Evolutionary conservation across 2,113 vertebrate genomes (phyloP).

Genomic region (Toxostoma redivivum): DNA sequence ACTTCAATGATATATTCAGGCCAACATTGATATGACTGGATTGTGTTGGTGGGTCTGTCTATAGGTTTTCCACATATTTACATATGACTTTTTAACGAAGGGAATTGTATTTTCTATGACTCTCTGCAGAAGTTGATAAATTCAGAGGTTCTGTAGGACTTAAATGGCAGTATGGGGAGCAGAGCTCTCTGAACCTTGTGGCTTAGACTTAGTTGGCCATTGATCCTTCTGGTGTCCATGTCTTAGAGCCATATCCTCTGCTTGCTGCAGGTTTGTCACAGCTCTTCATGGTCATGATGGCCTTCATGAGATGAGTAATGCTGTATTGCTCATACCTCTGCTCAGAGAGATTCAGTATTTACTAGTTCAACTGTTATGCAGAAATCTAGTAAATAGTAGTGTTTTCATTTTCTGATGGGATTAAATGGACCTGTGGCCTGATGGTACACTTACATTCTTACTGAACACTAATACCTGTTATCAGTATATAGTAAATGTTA

Average conservation of each 20-base stretch:
- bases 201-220: background rate
- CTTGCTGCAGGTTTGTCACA: background rate
- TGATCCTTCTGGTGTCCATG: background rate
- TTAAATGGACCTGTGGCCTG: background rate
- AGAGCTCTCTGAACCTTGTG: background rate
- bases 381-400: background rate
- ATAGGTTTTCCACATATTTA: background rate
- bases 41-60: fast-evolving
- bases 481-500: background rate
- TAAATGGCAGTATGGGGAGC: background rate
- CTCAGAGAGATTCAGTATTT: background rate
- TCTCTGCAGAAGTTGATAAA: background rate
- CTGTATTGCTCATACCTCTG: background rate
- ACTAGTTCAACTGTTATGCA: background rate
- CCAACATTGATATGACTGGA: background rate
- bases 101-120: background rate
- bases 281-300: background rate
- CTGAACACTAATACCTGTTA: background rate
- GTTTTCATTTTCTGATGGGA: background rate
- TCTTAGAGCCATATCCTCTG: background rate
- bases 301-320: too few species aligned
- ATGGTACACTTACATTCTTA: background rate
- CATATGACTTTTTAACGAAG: background rate
- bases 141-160: background rate
- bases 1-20: background rate